Conservation (phyloP, 2,888 invertebrate genomes). For the Idaea aversata region DNA sequence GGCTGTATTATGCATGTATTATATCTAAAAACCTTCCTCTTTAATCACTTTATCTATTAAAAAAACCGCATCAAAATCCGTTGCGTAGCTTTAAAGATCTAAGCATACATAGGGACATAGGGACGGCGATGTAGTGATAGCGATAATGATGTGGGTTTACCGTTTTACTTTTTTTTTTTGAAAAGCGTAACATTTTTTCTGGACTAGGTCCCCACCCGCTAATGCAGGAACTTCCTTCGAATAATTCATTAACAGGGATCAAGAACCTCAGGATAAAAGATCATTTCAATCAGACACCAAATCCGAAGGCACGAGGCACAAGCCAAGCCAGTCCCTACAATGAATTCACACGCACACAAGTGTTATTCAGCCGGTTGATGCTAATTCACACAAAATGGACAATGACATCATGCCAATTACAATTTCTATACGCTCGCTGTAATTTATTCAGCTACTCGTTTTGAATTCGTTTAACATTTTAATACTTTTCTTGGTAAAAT, state of each 20-base stretch:
- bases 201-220: background rate
- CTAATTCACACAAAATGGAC: constrained; percentile 32
- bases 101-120: no score
- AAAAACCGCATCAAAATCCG: no score
- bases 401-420: constrained; percentile 45
- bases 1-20: no score
- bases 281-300: background rate
- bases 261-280: background rate
- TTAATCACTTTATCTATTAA: no score
- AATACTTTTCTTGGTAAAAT: constrained; percentile 7
- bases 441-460: constrained; percentile 15
- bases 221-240: background rate
- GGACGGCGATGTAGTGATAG: no score
- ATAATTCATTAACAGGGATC: background rate
- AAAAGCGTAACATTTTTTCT: no score
- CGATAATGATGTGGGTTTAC: no score
- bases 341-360: constrained; percentile 16
- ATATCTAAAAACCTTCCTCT: no score
- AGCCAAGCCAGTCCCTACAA: constrained; percentile 13
- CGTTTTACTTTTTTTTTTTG: no score
- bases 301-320: background rate
- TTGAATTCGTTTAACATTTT: constrained; percentile 16
- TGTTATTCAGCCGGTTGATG: constrained; percentile 27
- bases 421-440: constrained; percentile 17
- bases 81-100: no score